phyloP scores from a whole-genome alignment of 2,888 invertebrate species.

The Hetaerina titia region DNA sequence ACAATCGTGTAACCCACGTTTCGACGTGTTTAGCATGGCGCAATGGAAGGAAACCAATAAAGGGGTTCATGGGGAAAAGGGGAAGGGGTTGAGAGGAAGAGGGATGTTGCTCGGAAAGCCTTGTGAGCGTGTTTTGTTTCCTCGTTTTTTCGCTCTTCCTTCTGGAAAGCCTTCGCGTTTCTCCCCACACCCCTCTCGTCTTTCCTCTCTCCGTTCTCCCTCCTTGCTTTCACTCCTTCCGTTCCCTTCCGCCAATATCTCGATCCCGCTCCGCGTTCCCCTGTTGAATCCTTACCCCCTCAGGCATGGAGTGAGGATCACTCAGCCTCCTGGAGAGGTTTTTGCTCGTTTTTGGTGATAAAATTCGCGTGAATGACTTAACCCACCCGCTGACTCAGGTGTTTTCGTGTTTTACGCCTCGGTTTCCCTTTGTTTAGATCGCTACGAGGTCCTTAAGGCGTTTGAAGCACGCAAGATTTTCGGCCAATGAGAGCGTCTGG shows the following conservation, averaged over 20 bases:
- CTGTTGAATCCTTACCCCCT: background rate
- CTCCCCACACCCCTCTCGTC: background rate
- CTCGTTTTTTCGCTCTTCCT: background rate
- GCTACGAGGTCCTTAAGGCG: too few relatives aligned
- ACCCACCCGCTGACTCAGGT: too few relatives aligned
- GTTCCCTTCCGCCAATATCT: background rate
- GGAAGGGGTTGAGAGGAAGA: background rate
- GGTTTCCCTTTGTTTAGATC: too few relatives aligned
- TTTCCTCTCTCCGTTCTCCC: background rate
- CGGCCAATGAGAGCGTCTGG: too few relatives aligned
- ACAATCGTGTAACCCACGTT: background rate
- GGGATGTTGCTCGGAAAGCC: background rate
- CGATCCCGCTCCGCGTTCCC: background rate
- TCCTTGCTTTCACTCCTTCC: background rate
- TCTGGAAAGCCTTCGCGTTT: background rate
- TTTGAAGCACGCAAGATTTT: too few relatives aligned
- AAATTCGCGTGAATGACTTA: too few relatives aligned
- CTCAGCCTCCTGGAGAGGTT: too few relatives aligned
- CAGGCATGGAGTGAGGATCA: too few relatives aligned
- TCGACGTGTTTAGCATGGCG: conserved; percentile 48
- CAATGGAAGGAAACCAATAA: conserved; percentile 48
- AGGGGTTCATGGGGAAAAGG: background rate
- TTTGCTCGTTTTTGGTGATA: background rate
- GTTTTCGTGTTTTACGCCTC: too few relatives aligned
- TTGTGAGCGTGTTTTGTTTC: conserved; percentile 45